Conservation (phyloP, 2,113 vertebrate species). For the Poecile atricapillus region DNA sequence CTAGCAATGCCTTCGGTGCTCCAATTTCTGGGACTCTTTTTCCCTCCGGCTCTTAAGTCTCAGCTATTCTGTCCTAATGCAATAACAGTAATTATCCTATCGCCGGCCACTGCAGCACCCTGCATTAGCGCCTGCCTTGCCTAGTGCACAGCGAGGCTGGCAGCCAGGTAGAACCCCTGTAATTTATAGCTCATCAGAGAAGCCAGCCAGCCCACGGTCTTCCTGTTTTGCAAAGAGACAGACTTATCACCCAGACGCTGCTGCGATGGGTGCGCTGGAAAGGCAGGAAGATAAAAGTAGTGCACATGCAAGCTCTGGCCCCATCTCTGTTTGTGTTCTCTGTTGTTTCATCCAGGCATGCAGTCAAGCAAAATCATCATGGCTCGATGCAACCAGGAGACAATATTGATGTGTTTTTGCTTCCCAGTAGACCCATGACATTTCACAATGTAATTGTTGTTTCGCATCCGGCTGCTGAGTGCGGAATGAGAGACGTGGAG, state of each 20-base stretch:
- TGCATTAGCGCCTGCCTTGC: neutral
- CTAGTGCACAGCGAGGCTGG: neutral
- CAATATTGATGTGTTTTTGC: neutral
- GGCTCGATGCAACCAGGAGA: conserved; percentile 7
- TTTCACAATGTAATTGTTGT: conserved; percentile 18
- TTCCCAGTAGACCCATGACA: neutral
- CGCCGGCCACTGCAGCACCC: neutral
- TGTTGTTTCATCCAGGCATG: neutral
- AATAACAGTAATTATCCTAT: conserved; percentile 49
- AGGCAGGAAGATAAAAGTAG: conserved; percentile 7
- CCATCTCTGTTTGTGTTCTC: neutral
- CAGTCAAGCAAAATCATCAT: neutral
- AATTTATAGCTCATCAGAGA: conserved; percentile 39
- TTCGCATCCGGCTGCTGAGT: neutral
- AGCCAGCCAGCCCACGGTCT: conserved; percentile 1
- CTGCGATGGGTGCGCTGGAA: neutral
- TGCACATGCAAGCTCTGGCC: neutral
- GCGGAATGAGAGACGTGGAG: neutral
- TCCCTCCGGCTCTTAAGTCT: neutral
- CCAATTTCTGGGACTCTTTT: conserved; percentile 19
- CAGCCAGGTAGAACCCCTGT: conserved; percentile 7
- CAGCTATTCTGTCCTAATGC: conserved; percentile 3
- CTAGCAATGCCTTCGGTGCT: neutral
- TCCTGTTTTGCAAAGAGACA: conserved; percentile 23
- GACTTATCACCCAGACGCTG: neutral